Base-by-base conservation (phyloP, 2,888 invertebrate species). In the Digitonthophagus gazella region DNA sequence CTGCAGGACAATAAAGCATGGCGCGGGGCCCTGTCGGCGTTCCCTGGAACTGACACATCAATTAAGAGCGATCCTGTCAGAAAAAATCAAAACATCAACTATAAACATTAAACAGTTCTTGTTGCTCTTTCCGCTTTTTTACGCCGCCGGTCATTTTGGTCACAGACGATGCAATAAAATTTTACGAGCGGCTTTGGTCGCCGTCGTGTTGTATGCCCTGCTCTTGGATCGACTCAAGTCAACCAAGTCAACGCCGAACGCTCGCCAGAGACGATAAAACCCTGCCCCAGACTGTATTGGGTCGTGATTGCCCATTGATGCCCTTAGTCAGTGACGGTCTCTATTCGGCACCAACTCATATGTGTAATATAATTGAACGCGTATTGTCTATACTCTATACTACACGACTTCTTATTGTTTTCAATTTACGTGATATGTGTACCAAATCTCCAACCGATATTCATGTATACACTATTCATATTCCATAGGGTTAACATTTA, bases 41-140 rank as follows among this genome's bases (percentile, higher is more conserved):
- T 80, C 78, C 79, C 78, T 75, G 77, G 78, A 80, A 80, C 79
- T 80, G 78, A 80, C 80, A 79, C 80, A 79, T 79, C 79, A 80
- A 79, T 80, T 79, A 79, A 79, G 76, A 76, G 73, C 70, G 78
- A 77, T 76, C 76, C 78, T 76, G 78, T 77, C 78, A 74, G 77
- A 79, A 80, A 79, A 79, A 78, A 79, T 79, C 79, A 79, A 79
- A 79, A 79, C 79, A 79, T 78, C 77, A 76, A 76, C 79, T 71
- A 77, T 78, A 77, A 78, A 78, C 78, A 76, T 77, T 78, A 76
- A 78, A 76, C 74, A 74, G 76, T 77, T 78, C 76, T 76, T 77
- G 74, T 75, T 66, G 69, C 68, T 66, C 68, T 67, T 20, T 61
- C 61, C 61, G 16, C 61, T 78, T 77, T 79, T 79, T 76, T 74